These are phyloP conservation scores for Cryptocephalus primarius DNA, from an alignment of 2,888 invertebrate genomes.

Conservation along the genomic window DNA sequence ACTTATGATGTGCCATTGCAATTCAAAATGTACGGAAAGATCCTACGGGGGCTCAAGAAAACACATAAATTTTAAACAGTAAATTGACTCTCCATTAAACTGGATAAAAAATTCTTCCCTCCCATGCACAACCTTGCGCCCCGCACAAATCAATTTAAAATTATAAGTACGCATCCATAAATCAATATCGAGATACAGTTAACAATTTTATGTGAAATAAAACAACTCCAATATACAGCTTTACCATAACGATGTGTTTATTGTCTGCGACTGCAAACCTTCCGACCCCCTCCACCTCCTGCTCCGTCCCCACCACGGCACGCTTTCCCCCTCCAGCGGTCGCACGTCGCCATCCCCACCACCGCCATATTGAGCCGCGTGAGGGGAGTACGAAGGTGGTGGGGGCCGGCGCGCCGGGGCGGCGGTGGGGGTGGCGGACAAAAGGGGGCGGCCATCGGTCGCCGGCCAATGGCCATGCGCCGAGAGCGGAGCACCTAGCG, in stretches of 20 bases:
- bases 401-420: conserved; percentile 17
- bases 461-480: conserved; percentile 45
- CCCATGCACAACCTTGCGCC: conserved; percentile 19
- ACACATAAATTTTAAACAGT: no score
- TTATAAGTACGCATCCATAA: conserved; percentile 25
- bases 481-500: conserved; percentile 30
- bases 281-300: conserved; percentile 6
- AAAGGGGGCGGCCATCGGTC: conserved; percentile 28
- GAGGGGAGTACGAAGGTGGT: conserved; percentile 19
- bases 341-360: conserved; percentile 14
- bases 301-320: conserved; percentile 15
- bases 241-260: conserved; percentile 40
- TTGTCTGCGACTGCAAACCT: conserved; percentile 26
- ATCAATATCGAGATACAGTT: conserved; percentile 36
- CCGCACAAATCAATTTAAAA: conserved; percentile 14
- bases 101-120: no score
- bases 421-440: conserved; percentile 19
- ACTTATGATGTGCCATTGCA: no score
- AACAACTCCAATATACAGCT: conserved; percentile 33
- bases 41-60: no score
- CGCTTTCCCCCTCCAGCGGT: conserved; percentile 18
- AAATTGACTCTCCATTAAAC: no score
- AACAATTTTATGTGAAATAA: conserved; percentile 37
- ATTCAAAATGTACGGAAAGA: no score
- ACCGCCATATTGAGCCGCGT: conserved; percentile 16